A percentile compares a stretch with the other conserved stretches of the same genome.
Conservation (phyloP, 1,140 invertebrate species). For the Drosophila pallidifrons region DNA sequence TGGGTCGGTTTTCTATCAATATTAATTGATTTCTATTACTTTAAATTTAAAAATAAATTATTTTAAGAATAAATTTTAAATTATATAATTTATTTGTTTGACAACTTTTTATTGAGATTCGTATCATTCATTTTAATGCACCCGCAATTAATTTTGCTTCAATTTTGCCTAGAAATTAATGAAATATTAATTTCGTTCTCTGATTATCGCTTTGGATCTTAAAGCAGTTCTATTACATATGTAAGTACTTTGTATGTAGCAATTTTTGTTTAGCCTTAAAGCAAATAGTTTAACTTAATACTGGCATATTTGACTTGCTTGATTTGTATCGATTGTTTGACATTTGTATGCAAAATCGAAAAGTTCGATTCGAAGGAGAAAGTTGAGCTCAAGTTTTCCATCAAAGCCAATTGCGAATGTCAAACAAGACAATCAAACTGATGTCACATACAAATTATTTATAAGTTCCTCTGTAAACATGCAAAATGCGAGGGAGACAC, state of each 20-base stretch:
- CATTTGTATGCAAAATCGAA: background rate
- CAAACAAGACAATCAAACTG: slow-evolving; percentile 38
- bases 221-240: background rate
- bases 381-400: slow-evolving; percentile 43
- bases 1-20: no score
- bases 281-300: slow-evolving; percentile 10
- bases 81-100: no score
- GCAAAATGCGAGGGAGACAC: slow-evolving; percentile 12
- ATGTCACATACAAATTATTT: slow-evolving; percentile 63
- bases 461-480: slow-evolving; percentile 59
- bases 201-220: background rate
- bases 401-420: slow-evolving; percentile 30
- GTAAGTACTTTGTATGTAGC: no score
- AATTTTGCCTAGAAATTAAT: no score
- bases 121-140: no score
- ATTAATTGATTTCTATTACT: no score
- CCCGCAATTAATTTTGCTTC: no score
- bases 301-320: slow-evolving; percentile 1
- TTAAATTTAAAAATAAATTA: no score
- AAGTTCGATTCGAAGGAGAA: slow-evolving; percentile 8
- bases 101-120: no score
- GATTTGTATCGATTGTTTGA: slow-evolving; percentile 14
- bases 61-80: no score
- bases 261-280: background rate
- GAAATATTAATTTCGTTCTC: background rate